A percentile compares a stretch with the other conserved stretches of the same genome.
phyloP scores from a whole-genome alignment of 1,140 invertebrate genomes.

The Batillaria attramentaria region DNA sequence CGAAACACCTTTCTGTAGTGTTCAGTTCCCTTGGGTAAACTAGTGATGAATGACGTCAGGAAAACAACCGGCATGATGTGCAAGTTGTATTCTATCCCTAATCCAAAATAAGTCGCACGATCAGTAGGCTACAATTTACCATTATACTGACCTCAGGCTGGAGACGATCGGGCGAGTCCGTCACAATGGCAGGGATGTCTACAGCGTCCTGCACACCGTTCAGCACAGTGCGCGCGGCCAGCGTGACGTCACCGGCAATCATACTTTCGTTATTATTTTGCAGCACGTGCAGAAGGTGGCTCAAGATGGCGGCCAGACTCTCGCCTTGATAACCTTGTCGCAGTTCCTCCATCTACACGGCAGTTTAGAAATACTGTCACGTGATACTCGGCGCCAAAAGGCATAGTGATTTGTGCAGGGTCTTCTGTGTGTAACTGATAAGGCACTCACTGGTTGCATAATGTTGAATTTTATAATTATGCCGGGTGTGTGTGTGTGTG shows the following conservation, averaged over 20 bases:
- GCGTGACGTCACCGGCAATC: conserved; percentile 6
- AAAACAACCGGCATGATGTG: no score
- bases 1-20: no score
- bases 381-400: no score
- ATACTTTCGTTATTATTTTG: not conserved
- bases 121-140: not conserved
- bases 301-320: not conserved
- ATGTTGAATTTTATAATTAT: no score
- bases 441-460: no score
- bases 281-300: conserved; percentile 6
- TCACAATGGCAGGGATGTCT: conserved; percentile 2
- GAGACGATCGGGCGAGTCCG: not conserved
- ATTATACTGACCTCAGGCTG: no score
- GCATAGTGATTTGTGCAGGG: no score
- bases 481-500: no score
- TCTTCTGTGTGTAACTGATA: no score
- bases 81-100: not conserved
- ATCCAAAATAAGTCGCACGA: not conserved
- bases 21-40: no score
- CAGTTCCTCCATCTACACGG: not conserved
- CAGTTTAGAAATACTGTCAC: no score
- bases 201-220: not conserved
- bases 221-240: not conserved
- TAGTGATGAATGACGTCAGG: no score
- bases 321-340: conserved; percentile 10